Percentiles rank a stretch among this genome's conserved stretches.
These are phyloP conservation scores for Leptinotarsa texana DNA, from an alignment of 1,140 invertebrate species.

Conservation along the genomic window DNA sequence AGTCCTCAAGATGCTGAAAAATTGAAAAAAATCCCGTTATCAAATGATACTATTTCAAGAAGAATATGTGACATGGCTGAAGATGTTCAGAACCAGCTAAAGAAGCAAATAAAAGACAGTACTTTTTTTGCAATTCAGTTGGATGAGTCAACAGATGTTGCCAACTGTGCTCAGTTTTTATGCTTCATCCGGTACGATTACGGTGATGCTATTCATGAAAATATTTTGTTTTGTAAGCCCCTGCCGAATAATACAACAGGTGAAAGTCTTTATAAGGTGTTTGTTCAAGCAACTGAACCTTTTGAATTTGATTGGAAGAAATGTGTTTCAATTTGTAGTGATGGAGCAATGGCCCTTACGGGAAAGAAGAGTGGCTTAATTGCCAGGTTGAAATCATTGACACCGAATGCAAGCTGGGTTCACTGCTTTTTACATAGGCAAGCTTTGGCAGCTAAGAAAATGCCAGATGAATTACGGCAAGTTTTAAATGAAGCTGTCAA, in stretches of 20 bases:
- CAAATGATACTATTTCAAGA: slow-evolving; percentile 46
- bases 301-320: slow-evolving; percentile 41
- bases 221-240: slow-evolving; percentile 46
- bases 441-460: slow-evolving; percentile 42
- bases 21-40: slow-evolving; percentile 44
- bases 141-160: slow-evolving; percentile 44
- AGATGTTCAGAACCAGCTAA: slow-evolving; percentile 43
- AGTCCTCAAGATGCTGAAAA: slow-evolving; percentile 41
- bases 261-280: slow-evolving; percentile 41
- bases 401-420: slow-evolving; percentile 44
- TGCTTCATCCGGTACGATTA: slow-evolving; percentile 45
- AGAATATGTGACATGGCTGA: slow-evolving; percentile 45
- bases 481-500: too few relatives aligned
- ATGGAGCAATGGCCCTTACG: slow-evolving; percentile 52
- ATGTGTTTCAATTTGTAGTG: slow-evolving; percentile 50
- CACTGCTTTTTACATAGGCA: slow-evolving; percentile 51
- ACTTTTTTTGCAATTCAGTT: slow-evolving; percentile 45
- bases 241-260: slow-evolving; percentile 40
- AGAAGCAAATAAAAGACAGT: slow-evolving; percentile 40
- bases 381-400: slow-evolving; percentile 37
- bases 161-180: slow-evolving; percentile 39
- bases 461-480: too few relatives aligned
- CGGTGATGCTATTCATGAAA: slow-evolving; percentile 38
- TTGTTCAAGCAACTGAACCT: slow-evolving; percentile 39
- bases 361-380: slow-evolving; percentile 28